A percentile compares a stretch with the other conserved stretches of the same genome.
These are phyloP conservation scores for Bubo scandiacus DNA, from an alignment of 2,113 vertebrate genomes.

Conservation along the genomic window DNA sequence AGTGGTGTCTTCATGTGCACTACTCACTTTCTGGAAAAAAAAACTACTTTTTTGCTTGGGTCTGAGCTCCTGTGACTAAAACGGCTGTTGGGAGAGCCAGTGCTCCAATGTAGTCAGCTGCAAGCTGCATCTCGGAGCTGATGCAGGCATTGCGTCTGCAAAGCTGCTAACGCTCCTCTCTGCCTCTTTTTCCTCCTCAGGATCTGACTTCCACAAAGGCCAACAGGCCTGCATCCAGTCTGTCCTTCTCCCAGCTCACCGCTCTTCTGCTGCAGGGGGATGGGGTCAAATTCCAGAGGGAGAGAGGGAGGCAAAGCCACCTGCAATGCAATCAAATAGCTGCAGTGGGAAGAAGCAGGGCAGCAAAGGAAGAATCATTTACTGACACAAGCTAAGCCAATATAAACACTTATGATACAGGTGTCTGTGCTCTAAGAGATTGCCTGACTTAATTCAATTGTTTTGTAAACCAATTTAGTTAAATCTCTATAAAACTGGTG, in stretches of 20 bases:
- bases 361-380: slow-evolving; percentile 16
- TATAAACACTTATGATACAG: slow-evolving; percentile 47
- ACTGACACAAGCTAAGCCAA: slow-evolving; percentile 46
- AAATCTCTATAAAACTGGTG: slow-evolving; percentile 36
- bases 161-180: not conserved
- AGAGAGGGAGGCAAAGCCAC: not conserved
- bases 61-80: not conserved
- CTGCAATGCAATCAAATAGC: not conserved
- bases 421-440: slow-evolving; percentile 26
- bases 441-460: slow-evolving; percentile 46
- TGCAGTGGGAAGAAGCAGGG: not conserved
- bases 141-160: not conserved
- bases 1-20: not conserved
- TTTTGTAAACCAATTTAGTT: slow-evolving; percentile 44
- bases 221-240: not conserved
- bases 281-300: not conserved
- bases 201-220: not conserved
- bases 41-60: not conserved
- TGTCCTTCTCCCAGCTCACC: not conserved
- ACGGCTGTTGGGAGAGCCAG: not conserved
- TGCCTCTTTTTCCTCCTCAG: not conserved
- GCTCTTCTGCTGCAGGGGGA: not conserved
- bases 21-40: not conserved
- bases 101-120: rapidly evolving
- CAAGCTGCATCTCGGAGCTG: not conserved